Evolutionary conservation across 2,888 invertebrate species (phyloP).

Genomic region (Pardosa pseudoannulata): DNA sequence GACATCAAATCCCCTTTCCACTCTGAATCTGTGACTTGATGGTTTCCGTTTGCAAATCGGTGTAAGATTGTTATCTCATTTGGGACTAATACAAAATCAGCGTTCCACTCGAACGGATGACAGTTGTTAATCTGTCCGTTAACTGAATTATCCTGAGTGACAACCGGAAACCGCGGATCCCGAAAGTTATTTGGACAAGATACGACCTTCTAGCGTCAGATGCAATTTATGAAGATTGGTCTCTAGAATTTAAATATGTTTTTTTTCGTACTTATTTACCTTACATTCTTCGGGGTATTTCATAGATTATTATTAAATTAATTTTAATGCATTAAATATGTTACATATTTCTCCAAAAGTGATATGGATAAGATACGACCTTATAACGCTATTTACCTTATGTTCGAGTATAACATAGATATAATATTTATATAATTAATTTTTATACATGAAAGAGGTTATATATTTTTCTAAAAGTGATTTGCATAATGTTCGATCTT

Average conservation of each 20-base stretch:
- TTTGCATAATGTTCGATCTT: no score
- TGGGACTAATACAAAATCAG: background rate
- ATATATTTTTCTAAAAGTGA: no score
- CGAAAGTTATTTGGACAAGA: background rate
- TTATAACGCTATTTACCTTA: no score
- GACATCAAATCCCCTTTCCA: slow-evolving; percentile 9
- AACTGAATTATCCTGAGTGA: slow-evolving; percentile 11
- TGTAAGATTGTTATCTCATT: background rate
- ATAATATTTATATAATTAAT: no score
- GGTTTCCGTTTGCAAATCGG: background rate
- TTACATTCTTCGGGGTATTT: no score
- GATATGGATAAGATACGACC: background rate
- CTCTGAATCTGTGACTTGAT: background rate
- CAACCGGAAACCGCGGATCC: slow-evolving; percentile 3
- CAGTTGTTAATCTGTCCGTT: slow-evolving; percentile 9
- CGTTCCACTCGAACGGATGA: background rate
- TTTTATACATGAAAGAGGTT: no score
- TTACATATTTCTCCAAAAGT: no score
- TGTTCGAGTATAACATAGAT: no score
- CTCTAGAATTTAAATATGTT: no score
- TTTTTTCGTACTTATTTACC: no score
- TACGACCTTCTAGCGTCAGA: slow-evolving; percentile 2
- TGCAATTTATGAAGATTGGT: background rate
- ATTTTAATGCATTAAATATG: no score
- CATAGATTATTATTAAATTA: no score